Base-by-base conservation (phyloP, 2,113 vertebrate genomes). In the Planiliza haematocheilus region DNA sequence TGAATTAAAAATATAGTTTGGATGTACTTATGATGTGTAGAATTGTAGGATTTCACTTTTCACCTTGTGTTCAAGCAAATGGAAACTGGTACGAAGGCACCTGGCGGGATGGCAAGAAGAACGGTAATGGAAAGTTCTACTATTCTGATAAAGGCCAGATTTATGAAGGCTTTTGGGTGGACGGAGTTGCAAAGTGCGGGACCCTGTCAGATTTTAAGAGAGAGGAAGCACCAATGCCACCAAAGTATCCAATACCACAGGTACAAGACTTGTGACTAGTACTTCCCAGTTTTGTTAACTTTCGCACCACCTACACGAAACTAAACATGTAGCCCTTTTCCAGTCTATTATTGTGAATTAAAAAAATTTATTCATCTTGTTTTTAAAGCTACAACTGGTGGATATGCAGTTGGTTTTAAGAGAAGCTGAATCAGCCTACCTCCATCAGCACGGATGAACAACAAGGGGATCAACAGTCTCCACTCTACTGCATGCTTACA, bases 111-210 rank as follows among this genome's bases (percentile, higher is more conserved):
- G 98, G 97, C 50, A 93, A 93, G 90, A 97, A 95, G 73, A 93
- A 95, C 0, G 97, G 98, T 1, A 46, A 76, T 0, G 97, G 98
- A 2, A 94, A 92, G 60, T 96, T 93, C 64, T 95, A 93, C 89
- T 94, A 95, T 41, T 43, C 91, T 62, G 91, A 96, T 64, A 94
- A 90, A 9, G 96, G 95, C 2, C 95, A 95, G 77, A 46, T 97
- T 38, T 95, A 96, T 24, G 93, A 96, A 83, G 96, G 97, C 21
- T 69, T 94, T 74, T 99, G 98, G 97, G 90, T 93, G 48, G 91
- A 94, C 5, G 92, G 94, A 8, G 58, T 92, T 16, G 90, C 96
- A 2, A 98, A 95, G 82, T 97, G 94, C 70, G 98, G 96, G 56
- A 94, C 90, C 5, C 70, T 98, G 86, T 91, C 89, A 2, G 95